Base-by-base conservation (phyloP, 2,888 invertebrate species). In the Lasioglossum marginatum region DNA sequence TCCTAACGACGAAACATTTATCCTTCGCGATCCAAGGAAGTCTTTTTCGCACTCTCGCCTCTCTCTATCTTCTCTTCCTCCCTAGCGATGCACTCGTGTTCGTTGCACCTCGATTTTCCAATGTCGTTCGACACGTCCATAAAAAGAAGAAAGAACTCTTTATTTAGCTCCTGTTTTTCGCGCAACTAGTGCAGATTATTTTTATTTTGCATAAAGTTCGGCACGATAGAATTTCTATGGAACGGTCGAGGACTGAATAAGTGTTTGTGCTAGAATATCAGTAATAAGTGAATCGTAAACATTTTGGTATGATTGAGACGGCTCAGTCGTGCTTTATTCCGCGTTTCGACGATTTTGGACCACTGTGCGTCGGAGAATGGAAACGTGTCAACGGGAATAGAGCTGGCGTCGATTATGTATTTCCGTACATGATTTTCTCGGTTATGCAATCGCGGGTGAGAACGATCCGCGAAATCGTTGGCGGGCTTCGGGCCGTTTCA, bases 1-100 rank as follows among this genome's bases (percentile, higher is more conserved):
- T 45, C 81, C 81, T 76, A 81, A 83, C 84, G 88, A 81, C 76
- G 78, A 45, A 63, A 68, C 82, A 43, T 86, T 86, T 83, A 83
- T 79, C 82, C 79, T 66, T 31, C 16, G 79, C 73, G 60, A 73
- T 75, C 45, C 34, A 12, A 60, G 40, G 40, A 70, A 43, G 48
- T n/a, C 77, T 48, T 63, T 72, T 76, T 68, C 71, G 27, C 23
- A 16, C 48, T 10, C 1, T 37, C 27, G 2, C 23, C 12, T 31
- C 37, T 31, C 37, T 16, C 48, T 3, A 1, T 19, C 23, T 0
- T 16, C 8, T 43, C 37, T 12, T 4, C 23, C 16, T 19, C 16
- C 4, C 16, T 3, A 2, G 19, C 48, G 48, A 8, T 23, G 48
- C 48, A 48, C 23, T 48, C 48, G 19, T 23, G 48, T 23, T 48